Conservation (phyloP, 2,888 invertebrate species). For the Acanthosepion esculentum region DNA sequence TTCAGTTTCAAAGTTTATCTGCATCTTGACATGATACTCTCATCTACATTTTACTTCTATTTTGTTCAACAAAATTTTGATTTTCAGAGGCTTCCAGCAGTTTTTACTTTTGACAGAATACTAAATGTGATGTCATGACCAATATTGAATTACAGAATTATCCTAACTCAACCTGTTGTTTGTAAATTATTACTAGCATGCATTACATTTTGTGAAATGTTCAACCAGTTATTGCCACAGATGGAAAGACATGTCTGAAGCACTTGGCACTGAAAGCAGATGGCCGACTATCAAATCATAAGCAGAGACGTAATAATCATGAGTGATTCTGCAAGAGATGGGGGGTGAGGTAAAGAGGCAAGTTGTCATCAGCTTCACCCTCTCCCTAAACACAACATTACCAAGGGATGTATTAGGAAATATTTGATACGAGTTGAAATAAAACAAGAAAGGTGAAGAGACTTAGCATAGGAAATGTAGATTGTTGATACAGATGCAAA, state of each 20-base stretch:
- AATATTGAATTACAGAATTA: slow-evolving; percentile 8
- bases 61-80: not conserved
- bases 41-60: not conserved
- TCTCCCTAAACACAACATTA: not conserved
- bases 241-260: slow-evolving; percentile 8
- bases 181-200: not conserved
- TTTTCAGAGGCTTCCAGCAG: not conserved
- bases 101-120: slow-evolving; percentile 2
- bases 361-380: not conserved
- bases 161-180: not conserved
- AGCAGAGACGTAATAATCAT: slow-evolving; percentile 33
- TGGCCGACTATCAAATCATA: not conserved
- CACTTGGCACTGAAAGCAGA: not conserved
- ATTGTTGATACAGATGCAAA: slow-evolving; percentile 33
- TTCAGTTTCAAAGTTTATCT: no score
- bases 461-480: slow-evolving; percentile 23
- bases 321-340: not conserved
- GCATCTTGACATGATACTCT: no score
- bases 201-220: slow-evolving; percentile 9
- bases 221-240: not conserved
- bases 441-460: slow-evolving; percentile 22
- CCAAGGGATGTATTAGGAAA: not conserved
- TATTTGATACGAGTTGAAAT: slow-evolving; percentile 8
- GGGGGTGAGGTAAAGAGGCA: not conserved
- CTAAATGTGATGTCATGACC: slow-evolving; percentile 33